Conservation (phyloP, 1,140 invertebrate genomes). For the Drosophila triauraria region DNA sequence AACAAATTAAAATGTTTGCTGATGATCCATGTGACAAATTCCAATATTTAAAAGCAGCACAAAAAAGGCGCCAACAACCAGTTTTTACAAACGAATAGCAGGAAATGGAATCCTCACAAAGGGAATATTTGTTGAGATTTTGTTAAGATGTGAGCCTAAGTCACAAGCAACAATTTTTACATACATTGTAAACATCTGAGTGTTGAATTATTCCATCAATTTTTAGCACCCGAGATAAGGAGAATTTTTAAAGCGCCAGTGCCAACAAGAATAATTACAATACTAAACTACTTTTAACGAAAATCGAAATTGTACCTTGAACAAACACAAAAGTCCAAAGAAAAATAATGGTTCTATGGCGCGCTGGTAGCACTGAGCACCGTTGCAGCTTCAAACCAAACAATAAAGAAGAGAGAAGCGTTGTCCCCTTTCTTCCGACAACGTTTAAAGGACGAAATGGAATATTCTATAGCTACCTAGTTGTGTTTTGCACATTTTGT, state of each 20-base stretch:
- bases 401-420: slow-evolving; percentile 51
- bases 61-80: slow-evolving; percentile 26
- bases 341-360: slow-evolving; percentile 9
- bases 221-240: slow-evolving; percentile 59
- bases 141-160: no score
- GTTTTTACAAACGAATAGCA: slow-evolving; percentile 16
- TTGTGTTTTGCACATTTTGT: slow-evolving; percentile 83
- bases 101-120: slow-evolving; percentile 8
- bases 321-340: slow-evolving; percentile 41
- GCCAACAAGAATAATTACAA: slow-evolving; percentile 54
- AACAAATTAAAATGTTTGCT: slow-evolving; percentile 61
- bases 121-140: slow-evolving; percentile 15
- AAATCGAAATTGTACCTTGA: slow-evolving; percentile 70
- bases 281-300: slow-evolving; percentile 25
- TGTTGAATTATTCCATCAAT: slow-evolving; percentile 79
- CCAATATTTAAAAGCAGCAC: slow-evolving; percentile 33
- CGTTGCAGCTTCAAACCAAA: slow-evolving; percentile 30
- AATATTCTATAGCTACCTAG: slow-evolving; percentile 63
- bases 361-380: slow-evolving; percentile 20
- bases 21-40: slow-evolving; percentile 56
- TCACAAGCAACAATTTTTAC: slow-evolving; percentile 42
- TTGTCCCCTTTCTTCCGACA: slow-evolving; percentile 32
- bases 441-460: slow-evolving; percentile 32
- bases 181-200: slow-evolving; percentile 75
- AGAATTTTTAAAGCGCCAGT: slow-evolving; percentile 56